Evolutionary conservation across 1,140 invertebrate species (phyloP).

Genomic region (Cylas formicarius): DNA sequence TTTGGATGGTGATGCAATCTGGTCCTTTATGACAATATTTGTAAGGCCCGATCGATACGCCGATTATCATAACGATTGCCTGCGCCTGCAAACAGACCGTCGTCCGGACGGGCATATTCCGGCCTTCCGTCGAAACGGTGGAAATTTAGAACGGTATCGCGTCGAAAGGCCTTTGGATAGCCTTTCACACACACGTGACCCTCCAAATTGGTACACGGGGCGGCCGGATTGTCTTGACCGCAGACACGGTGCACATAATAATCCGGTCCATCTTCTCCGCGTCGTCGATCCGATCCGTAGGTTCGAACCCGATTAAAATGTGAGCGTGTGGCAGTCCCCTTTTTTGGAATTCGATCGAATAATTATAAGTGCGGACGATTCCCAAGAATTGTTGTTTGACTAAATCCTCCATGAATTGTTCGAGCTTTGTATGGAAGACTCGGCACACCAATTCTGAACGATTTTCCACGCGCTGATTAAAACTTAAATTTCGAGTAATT

Average conservation of each 20-base stretch:
- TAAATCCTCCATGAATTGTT: constrained; percentile 5
- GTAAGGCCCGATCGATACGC: constrained; percentile 14
- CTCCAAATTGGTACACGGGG: constrained; percentile 15
- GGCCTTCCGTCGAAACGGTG: not conserved
- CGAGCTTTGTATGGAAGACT: constrained; percentile 13
- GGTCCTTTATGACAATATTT: constrained; percentile 11
- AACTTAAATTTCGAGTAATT: no score
- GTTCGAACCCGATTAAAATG: constrained; percentile 5
- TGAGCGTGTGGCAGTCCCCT: constrained; percentile 8
- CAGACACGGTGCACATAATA: constrained; percentile 49
- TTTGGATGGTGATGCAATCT: no score
- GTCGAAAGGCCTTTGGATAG: no score
- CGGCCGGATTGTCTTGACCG: constrained; percentile 27
- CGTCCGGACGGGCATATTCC: not conserved
- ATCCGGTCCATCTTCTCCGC: constrained; percentile 32
- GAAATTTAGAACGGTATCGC: constrained; percentile 3
- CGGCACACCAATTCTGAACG: no score
- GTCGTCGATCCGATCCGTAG: no score
- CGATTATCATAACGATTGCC: constrained; percentile 1
- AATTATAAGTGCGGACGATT: not conserved
- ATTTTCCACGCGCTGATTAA: no score
- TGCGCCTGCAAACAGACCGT: not conserved
- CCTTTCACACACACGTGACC: no score
- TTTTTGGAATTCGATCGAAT: constrained; percentile 11
- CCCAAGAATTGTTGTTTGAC: constrained; percentile 2